Percentiles rank a stretch among this genome's conserved stretches.
Evolutionary conservation across 1,140 invertebrate genomes (phyloP).

Genomic region (Micrasema minimum): DNA sequence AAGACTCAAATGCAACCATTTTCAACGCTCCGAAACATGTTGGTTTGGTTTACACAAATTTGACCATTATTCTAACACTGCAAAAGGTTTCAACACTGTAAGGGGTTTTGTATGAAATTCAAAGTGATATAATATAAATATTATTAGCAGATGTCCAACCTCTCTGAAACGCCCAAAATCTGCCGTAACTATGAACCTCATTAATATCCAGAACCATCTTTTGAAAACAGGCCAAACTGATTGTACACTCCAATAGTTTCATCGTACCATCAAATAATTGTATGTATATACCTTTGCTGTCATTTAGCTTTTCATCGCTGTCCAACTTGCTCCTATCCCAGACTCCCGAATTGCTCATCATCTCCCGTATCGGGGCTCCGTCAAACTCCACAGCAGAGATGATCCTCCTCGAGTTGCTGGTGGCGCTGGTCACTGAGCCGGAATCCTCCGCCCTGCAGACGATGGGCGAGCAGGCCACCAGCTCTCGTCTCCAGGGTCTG

Average conservation of each 20-base stretch:
- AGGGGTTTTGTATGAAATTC: neutral
- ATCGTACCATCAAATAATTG: too few relatives aligned
- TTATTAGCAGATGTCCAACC: neutral
- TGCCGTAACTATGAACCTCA: too few relatives aligned
- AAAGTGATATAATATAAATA: constrained; percentile 4
- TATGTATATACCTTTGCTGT: constrained; percentile 57
- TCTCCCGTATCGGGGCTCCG: constrained; percentile 41
- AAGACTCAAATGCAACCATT: too few relatives aligned
- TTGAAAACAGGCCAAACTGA: too few relatives aligned
- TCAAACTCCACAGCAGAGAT: constrained; percentile 46
- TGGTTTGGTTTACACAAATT: constrained; percentile 8
- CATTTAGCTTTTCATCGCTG: neutral
- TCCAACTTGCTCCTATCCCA: constrained; percentile 64
- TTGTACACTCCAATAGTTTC: neutral
- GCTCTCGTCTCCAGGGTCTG: neutral
- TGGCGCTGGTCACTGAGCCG: constrained; percentile 4
- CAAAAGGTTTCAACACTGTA: neutral
- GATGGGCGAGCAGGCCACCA: constrained; percentile 5
- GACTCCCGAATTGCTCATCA: constrained; percentile 5
- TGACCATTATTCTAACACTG: neutral
- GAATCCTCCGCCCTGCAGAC: neutral
- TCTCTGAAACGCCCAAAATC: too few relatives aligned
- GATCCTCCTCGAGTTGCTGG: constrained; percentile 21
- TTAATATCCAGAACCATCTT: too few relatives aligned
- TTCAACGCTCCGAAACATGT: too few relatives aligned